Conservation (phyloP, 30 jellyfish, hydroid and myxozoan genomes). For the Morbakka virulenta region DNA sequence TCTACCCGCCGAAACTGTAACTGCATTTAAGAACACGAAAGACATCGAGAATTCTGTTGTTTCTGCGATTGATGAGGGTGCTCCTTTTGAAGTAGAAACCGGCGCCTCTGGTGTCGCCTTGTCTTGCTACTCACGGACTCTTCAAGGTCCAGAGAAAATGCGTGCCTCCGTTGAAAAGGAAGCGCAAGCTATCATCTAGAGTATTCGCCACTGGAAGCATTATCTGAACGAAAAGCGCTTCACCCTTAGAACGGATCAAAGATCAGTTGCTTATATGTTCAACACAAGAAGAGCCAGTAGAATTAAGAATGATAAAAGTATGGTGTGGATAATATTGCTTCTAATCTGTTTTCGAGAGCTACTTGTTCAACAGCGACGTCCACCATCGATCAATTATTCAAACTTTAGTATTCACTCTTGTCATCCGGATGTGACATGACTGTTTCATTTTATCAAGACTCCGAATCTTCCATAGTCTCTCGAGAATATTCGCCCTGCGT, state of each 20-base stretch:
- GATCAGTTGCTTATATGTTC: slow-evolving; percentile 49
- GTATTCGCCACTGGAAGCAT: slow-evolving; percentile 35
- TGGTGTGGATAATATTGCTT: slow-evolving; percentile 39
- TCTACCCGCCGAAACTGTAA: too few relatives aligned
- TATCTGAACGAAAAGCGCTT: slow-evolving; percentile 15
- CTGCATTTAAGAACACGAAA: too few relatives aligned
- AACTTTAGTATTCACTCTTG: too few relatives aligned
- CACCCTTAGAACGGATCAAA: slow-evolving; percentile 35
- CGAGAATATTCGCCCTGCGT: too few relatives aligned
- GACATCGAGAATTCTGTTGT: too few relatives aligned
- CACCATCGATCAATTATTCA: too few relatives aligned
- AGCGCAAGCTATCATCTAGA: slow-evolving; percentile 34
- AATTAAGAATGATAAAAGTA: slow-evolving; percentile 37
- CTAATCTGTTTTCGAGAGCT: slow-evolving; percentile 41
- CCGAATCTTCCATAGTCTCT: too few relatives aligned
- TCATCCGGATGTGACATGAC: slow-evolving; percentile 48
- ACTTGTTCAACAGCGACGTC: slow-evolving; percentile 4
- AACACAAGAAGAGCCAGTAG: background rate
- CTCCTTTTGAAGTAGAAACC: too few relatives aligned
- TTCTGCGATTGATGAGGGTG: too few relatives aligned
- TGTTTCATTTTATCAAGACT: slow-evolving; percentile 31
- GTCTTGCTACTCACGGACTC: slow-evolving; percentile 32
- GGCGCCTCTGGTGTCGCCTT: too few relatives aligned
- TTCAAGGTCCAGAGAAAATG: background rate
- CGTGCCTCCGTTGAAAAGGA: too few relatives aligned